phyloP scores from a whole-genome alignment of 2,113 vertebrate species.

The Phalacrocorax pelagicus region DNA sequence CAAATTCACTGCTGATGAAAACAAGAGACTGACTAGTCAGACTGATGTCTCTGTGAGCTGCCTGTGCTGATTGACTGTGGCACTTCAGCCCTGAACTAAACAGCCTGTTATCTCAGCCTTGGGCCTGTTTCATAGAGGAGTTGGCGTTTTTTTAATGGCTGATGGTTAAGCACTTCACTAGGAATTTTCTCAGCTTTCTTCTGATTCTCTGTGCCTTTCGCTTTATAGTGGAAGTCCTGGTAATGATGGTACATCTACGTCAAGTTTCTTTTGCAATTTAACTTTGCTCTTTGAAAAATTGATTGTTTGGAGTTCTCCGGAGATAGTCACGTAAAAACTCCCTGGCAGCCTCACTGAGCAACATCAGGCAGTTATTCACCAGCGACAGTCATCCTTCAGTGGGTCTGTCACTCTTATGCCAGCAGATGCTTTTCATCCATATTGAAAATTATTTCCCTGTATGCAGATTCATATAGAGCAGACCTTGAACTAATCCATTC shows the following conservation, averaged over 20 bases:
- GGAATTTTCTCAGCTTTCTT: not conserved
- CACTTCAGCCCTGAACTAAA: not conserved
- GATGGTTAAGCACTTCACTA: not conserved
- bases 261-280: slow-evolving; percentile 2
- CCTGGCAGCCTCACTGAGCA: not conserved
- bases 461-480: not conserved
- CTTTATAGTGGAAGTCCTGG: not conserved
- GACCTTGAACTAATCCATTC: not conserved
- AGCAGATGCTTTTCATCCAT: not conserved
- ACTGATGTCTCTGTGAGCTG: not conserved
- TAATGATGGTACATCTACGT: not conserved
- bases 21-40: not conserved
- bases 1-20: not conserved
- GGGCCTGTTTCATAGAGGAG: not conserved
- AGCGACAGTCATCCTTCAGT: not conserved
- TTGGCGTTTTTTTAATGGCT: not conserved
- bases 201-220: not conserved
- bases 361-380: not conserved
- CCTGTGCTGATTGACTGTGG: not conserved
- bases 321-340: not conserved
- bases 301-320: not conserved
- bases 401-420: not conserved
- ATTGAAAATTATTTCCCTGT: not conserved
- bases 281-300: not conserved
- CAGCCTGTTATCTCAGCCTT: not conserved